Evolutionary conservation across 2,888 invertebrate species (phyloP).

Genomic region (Scelioninae gen. 1): DNA sequence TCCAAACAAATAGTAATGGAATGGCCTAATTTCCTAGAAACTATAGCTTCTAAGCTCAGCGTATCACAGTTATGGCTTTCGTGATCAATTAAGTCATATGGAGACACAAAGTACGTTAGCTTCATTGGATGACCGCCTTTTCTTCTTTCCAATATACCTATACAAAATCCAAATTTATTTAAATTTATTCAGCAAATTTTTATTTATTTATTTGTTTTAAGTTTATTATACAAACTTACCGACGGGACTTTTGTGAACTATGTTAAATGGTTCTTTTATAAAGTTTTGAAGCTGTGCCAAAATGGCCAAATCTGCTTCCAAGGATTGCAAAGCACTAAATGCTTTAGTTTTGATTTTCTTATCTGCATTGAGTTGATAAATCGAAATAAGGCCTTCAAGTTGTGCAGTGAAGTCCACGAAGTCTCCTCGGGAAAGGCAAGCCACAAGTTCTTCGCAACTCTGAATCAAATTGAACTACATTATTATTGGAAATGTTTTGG

Average conservation of each 20-base stretch:
- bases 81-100: constrained; percentile 94
- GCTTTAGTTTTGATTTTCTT: constrained; percentile 97
- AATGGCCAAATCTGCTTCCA: constrained; percentile 94
- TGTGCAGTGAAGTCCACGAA: constrained; percentile 96
- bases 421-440: constrained; percentile 92
- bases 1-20: constrained; percentile 96
- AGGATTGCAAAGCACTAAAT: constrained; percentile 94
- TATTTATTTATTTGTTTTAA: not conserved
- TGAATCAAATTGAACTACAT: constrained; percentile 84
- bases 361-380: constrained; percentile 97
- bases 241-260: constrained; percentile 95
- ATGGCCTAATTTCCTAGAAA: constrained; percentile 90
- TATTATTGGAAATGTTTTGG: too few species aligned
- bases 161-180: constrained; percentile 51
- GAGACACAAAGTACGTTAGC: constrained; percentile 96
- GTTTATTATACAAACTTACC: constrained; percentile 85
- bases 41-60: constrained; percentile 90
- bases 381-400: constrained; percentile 94
- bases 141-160: constrained; percentile 85
- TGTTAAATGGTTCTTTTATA: constrained; percentile 89
- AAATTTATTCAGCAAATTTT: not conserved
- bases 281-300: constrained; percentile 91
- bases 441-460: constrained; percentile 95
- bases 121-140: constrained; percentile 93
- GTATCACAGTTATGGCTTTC: constrained; percentile 90